Base-by-base conservation (phyloP, 2,113 vertebrate species). In the Pluvialis apricaria region DNA sequence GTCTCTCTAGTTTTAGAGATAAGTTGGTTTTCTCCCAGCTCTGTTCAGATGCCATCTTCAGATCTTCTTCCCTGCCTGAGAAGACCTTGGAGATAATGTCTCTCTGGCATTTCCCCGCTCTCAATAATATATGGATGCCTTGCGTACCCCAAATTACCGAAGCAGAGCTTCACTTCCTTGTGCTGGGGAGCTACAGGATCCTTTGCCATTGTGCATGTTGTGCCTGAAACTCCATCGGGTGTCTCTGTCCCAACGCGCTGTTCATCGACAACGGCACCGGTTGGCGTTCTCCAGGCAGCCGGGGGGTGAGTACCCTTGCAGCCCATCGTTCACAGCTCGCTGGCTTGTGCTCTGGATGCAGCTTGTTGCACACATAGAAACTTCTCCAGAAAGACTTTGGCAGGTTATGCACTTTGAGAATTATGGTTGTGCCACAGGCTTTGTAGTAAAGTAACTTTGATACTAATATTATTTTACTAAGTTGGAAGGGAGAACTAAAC, bases 211-310 rank as follows among this genome's bases (percentile, higher is more conserved):
- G 57, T 24, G 54, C 47, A 13, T 1, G 0, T 21, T 36, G 80
- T 54, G 51, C 26, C 73, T 70, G 60, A 26, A 65, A 22, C 16
- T 34, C n/a, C 45, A 10, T 9, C 6, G 2, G 36, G 24, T n/a
- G 2, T 44, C 64, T 60, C 61, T 51, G 40, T 73, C 51, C 55
- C 42, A 13, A 13, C 40, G 21, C 0, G 0, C n/a, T 61, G 28
- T 17, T 57, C 17, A 38, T 24, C 0, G 0, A 6, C 55, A 29
- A 9, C 0, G 0, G 82, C 25, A 64, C 22, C 64, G 44, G 58
- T 6, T 64, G 82, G 52, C 11, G 36, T 44, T 45, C 34, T 32
- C 11, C 47, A 45, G 62, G 44, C 72, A 71, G 62, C 64, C 4
- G 9, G 29, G 29, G 45, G 29, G 20, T 9, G 62, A n/a, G 51